phyloP scores from a whole-genome alignment of 2,888 invertebrate species.

The Hetaerina titia region DNA sequence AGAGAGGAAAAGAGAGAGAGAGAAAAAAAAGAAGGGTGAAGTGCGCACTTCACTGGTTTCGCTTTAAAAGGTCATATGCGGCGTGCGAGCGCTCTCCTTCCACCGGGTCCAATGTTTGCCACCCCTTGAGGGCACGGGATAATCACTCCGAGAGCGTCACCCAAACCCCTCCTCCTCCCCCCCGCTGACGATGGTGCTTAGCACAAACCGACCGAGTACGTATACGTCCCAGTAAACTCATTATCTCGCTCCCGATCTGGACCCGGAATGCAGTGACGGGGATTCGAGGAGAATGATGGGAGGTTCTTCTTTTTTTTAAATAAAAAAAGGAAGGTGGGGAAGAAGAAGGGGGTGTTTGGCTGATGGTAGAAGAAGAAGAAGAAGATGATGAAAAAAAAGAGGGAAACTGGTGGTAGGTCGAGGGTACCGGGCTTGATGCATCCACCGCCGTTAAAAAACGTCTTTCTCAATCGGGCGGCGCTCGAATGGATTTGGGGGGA shows the following conservation, averaged over 20 bases:
- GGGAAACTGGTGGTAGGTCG: not conserved
- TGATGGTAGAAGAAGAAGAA: too few species aligned
- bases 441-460: slow-evolving; percentile 1
- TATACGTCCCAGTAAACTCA: slow-evolving; percentile 35
- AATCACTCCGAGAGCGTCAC: not conserved
- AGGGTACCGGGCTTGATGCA: not conserved
- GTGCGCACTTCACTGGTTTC: not conserved
- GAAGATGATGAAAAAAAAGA: not conserved
- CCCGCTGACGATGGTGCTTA: not conserved
- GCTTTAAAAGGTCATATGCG: slow-evolving; percentile 24
- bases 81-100: not conserved
- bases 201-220: not conserved
- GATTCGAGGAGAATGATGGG: not conserved
- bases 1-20: not conserved
- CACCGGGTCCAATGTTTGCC: not conserved
- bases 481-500: not conserved
- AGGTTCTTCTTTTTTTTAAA: not conserved
- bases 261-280: not conserved
- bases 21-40: not conserved
- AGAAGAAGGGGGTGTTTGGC: not conserved
- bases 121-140: not conserved
- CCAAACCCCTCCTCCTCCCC: not conserved
- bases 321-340: not conserved
- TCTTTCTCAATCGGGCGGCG: not conserved
- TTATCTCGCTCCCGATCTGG: slow-evolving; percentile 5